Evolutionary conservation across 2,113 vertebrate species (phyloP).

Genomic region (Xyliphius kryptos): DNA sequence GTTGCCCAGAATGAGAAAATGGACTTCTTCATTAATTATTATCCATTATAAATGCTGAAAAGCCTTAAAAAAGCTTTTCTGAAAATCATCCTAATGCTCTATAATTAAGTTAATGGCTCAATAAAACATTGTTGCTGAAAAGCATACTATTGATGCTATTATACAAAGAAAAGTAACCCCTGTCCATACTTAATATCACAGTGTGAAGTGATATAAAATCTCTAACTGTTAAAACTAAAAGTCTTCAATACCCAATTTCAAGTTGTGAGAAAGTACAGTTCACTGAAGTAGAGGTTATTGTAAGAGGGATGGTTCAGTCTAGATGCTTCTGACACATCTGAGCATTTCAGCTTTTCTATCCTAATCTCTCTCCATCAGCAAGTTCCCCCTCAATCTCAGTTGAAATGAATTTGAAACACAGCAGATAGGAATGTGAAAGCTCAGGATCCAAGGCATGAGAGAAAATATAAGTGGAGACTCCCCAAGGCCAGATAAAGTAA

Average conservation of each 20-base stretch:
- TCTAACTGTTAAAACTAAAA: background rate
- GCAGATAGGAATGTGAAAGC: conserved; percentile 26
- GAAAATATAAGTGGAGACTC: conserved; percentile 25
- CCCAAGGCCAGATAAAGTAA: conserved; percentile 17
- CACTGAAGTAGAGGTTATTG: background rate
- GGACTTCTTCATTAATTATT: background rate
- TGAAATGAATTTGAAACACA: conserved; percentile 24
- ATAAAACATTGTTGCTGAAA: background rate
- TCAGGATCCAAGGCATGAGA: conserved; percentile 18
- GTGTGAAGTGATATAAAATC: background rate
- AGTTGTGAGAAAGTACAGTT: background rate
- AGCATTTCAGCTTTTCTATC: conserved; percentile 16
- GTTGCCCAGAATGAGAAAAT: background rate
- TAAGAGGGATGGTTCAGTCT: background rate
- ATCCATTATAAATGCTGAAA: background rate
- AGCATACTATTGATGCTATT: background rate
- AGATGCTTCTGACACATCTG: conserved; percentile 4
- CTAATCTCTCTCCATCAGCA: conserved; percentile 29
- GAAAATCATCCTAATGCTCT: too few species aligned
- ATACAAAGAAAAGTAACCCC: background rate
- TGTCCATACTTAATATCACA: background rate
- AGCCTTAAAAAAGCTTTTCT: background rate
- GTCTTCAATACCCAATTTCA: background rate
- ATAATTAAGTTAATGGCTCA: too few species aligned
- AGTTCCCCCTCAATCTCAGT: conserved; percentile 18